These are phyloP conservation scores for Idaea dimidiata DNA, from an alignment of 2,888 invertebrate genomes.

Conservation along the genomic window DNA sequence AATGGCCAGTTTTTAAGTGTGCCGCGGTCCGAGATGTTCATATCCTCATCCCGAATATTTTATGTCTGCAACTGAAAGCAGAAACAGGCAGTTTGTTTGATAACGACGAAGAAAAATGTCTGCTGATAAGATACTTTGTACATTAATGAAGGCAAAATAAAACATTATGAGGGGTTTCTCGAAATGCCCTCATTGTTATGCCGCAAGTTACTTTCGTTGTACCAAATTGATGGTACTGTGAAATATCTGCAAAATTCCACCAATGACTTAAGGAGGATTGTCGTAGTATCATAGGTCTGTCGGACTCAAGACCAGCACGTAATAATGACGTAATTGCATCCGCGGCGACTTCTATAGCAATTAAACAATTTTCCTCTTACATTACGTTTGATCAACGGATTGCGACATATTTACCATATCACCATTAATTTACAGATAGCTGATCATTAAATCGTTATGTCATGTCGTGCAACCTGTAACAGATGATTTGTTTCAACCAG, in stretches of 20 bases:
- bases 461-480: slow-evolving; percentile 47
- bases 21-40: slow-evolving; percentile 24
- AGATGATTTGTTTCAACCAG: slow-evolving; percentile 60
- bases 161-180: background rate
- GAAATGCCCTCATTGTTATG: background rate
- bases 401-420: slow-evolving; percentile 32
- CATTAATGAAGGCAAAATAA: slow-evolving; percentile 6
- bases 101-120: slow-evolving; percentile 19
- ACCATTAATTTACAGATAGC: slow-evolving; percentile 35
- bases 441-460: slow-evolving; percentile 53
- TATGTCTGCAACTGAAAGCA: slow-evolving; percentile 19
- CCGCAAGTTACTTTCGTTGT: background rate
- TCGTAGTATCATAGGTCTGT: background rate
- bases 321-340: slow-evolving; percentile 20
- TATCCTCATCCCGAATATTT: slow-evolving; percentile 23
- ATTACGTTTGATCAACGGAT: slow-evolving; percentile 18
- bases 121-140: slow-evolving; percentile 13
- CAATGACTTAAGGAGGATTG: background rate
- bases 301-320: background rate
- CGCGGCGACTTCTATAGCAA: slow-evolving; percentile 16
- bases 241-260: background rate
- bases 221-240: background rate
- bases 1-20: slow-evolving; percentile 48
- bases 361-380: slow-evolving; percentile 22
- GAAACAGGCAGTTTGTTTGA: slow-evolving; percentile 17